Percentiles rank a stretch among this genome's conserved stretches.
Conservation (phyloP, 2,113 vertebrate genomes). For the Nannospalax galili region DNA sequence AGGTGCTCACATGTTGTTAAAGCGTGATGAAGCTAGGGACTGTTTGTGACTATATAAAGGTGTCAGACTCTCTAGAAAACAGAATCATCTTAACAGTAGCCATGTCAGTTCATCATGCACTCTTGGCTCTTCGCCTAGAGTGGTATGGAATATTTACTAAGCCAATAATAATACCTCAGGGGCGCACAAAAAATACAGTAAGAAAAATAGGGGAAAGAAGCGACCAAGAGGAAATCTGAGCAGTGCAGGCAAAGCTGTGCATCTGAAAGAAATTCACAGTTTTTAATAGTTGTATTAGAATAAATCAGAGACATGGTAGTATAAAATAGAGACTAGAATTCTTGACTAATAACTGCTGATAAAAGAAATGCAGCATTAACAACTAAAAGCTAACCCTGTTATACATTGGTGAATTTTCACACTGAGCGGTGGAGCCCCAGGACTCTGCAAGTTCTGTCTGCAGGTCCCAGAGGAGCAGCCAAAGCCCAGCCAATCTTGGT, state of each 20-base stretch:
- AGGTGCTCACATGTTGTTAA: not conserved
- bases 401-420: not conserved
- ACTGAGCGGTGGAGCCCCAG: not conserved
- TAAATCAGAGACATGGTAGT: not conserved
- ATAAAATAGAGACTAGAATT: not conserved
- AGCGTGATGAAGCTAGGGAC: not conserved
- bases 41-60: not conserved
- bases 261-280: not conserved
- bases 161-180: not conserved
- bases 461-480: rapidly evolving
- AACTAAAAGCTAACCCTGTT: not conserved
- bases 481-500: not conserved
- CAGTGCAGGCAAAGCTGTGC: not conserved
- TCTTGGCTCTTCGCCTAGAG: not conserved
- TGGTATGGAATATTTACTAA: not conserved
- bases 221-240: not conserved
- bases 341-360: not conserved
- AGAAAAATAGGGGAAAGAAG: not conserved
- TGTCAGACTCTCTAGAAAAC: not conserved
- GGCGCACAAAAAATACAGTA: not conserved
- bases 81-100: not conserved
- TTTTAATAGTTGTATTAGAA: not conserved
- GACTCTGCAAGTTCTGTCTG: not conserved
- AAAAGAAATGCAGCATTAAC: not conserved
- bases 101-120: not conserved